phyloP scores from a whole-genome alignment of 2,888 invertebrate genomes.

The Monopis laevigella region DNA sequence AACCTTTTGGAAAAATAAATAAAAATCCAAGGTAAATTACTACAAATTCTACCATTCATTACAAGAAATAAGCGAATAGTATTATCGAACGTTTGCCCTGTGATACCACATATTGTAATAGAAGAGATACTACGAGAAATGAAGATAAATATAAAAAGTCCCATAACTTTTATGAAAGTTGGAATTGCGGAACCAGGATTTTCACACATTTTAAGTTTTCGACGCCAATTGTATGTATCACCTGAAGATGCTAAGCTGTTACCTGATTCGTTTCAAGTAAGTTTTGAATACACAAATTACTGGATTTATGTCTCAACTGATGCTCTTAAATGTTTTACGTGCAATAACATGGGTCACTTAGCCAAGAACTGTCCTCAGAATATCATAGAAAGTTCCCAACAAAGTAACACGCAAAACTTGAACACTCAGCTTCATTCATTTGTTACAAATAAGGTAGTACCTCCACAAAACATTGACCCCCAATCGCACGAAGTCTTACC shows the following conservation, averaged over 20 bases:
- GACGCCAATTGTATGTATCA: constrained; percentile 12
- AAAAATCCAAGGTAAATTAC: constrained; percentile 12
- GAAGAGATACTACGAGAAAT: constrained; percentile 2
- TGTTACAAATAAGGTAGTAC: too few species aligned
- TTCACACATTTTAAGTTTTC: constrained; percentile 10
- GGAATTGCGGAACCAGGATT: constrained; percentile 5
- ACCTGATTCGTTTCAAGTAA: constrained; percentile 16
- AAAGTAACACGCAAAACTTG: too few species aligned
- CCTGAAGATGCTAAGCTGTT: constrained; percentile 14
- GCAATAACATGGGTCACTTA: constrained; percentile 15
- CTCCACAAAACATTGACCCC: too few species aligned
- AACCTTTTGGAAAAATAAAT: constrained; percentile 13
- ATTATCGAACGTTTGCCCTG: constrained; percentile 19
- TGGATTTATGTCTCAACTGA: constrained; percentile 17
- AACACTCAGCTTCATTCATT: too few species aligned
- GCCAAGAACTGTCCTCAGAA: constrained; percentile 15
- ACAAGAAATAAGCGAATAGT: constrained; percentile 20
- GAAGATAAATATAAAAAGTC: background rate
- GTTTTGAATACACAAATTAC: constrained; percentile 17
- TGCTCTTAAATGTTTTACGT: constrained; percentile 16
- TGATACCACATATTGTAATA: constrained; percentile 14
- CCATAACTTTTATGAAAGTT: constrained; percentile 8
- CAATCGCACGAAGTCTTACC: too few species aligned
- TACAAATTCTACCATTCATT: constrained; percentile 19
- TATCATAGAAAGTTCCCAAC: too few species aligned